Conservation (phyloP, 2,888 invertebrate genomes). For the Eristalis tenax region DNA sequence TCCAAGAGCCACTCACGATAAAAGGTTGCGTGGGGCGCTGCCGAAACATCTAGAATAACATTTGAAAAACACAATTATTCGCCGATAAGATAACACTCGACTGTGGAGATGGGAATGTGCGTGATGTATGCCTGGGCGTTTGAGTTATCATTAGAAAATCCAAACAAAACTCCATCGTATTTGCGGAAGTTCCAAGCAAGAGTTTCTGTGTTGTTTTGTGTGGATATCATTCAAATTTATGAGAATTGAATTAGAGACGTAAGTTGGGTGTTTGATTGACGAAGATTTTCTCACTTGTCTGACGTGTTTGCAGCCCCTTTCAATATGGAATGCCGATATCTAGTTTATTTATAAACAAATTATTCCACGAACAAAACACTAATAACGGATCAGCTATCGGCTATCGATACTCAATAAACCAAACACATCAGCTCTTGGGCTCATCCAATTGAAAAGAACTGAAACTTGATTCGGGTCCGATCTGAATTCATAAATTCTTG, state of each 20-base stretch:
- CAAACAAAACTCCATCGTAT: too few species aligned
- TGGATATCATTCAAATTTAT: too few species aligned
- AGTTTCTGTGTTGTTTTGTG: too few species aligned
- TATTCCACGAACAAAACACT: background rate
- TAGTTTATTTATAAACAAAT: background rate
- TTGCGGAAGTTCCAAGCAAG: too few species aligned
- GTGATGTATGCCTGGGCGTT: too few species aligned
- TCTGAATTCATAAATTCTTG: background rate
- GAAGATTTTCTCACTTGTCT: too few species aligned
- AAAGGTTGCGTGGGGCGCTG: background rate
- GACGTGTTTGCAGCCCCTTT: too few species aligned
- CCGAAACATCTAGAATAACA: background rate
- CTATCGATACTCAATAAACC: background rate
- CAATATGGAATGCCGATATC: too few species aligned
- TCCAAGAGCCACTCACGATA: background rate
- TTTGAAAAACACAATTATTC: background rate
- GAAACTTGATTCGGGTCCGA: background rate
- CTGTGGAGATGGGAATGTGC: too few species aligned
- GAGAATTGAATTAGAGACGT: too few species aligned
- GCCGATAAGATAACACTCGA: background rate
- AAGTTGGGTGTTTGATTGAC: too few species aligned
- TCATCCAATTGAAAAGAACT: background rate
- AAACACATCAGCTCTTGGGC: background rate
- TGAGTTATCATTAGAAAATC: too few species aligned
- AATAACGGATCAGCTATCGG: background rate